Conservation (phyloP, 2,113 vertebrate species). For the Syngnathus scovelli region DNA sequence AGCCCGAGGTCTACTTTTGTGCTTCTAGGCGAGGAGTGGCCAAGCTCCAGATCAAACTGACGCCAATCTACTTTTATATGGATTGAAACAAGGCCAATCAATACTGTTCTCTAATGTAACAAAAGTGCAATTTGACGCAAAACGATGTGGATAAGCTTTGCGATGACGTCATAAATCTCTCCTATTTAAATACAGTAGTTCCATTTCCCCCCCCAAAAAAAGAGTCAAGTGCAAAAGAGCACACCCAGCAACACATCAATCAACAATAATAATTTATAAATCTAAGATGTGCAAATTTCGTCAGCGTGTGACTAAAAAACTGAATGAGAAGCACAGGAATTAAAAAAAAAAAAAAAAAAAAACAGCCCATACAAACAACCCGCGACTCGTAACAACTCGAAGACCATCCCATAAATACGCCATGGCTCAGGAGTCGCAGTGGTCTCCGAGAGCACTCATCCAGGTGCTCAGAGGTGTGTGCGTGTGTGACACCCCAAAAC, state of each 20-base stretch:
- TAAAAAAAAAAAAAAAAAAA: slow-evolving; percentile 4
- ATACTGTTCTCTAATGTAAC: not conserved
- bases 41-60: slow-evolving; percentile 21
- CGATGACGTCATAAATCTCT: not conserved
- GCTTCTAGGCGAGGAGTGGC: slow-evolving; percentile 34
- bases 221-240: not conserved
- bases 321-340: slow-evolving; percentile 9
- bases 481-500: slow-evolving; percentile 61
- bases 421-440: slow-evolving; percentile 44
- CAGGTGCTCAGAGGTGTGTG: slow-evolving; percentile 61
- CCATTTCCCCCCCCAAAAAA: not conserved
- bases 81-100: slow-evolving; percentile 13
- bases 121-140: not conserved
- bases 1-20: slow-evolving; percentile 37
- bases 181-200: not conserved
- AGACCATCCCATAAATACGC: slow-evolving; percentile 9
- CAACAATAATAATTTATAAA: slow-evolving; percentile 39
- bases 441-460: slow-evolving; percentile 41
- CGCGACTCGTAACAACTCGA: slow-evolving; percentile 20
- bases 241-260: slow-evolving; percentile 8
- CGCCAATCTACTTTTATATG: slow-evolving; percentile 9
- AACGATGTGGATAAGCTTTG: not conserved
- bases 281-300: slow-evolving; percentile 38
- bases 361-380: slow-evolving; percentile 44
- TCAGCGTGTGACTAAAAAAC: slow-evolving; percentile 35